Base-by-base conservation (phyloP, 2,888 invertebrate species). In the Tenthredo notha region DNA sequence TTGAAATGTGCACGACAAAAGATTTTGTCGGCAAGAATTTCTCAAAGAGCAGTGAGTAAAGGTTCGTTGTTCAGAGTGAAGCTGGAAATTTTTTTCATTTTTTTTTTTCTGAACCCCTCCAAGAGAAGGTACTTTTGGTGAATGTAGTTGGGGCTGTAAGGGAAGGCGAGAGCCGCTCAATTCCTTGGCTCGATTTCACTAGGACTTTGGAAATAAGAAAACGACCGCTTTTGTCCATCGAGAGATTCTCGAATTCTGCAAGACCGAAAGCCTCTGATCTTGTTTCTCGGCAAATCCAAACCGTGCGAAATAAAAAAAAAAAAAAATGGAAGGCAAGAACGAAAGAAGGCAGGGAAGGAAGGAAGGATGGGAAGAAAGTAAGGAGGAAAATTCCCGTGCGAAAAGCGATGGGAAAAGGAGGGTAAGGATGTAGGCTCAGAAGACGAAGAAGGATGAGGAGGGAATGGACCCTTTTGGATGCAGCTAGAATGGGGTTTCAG, bases 381-480 rank as follows among this genome's bases (percentile, higher is more conserved):
- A 85, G 85, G 70, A 84, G 54, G 72, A 58, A 50, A 77, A 77
- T 47, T 47, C 47, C 12, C 21, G 61, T 10, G 29, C n/a, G 47
- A 7, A 50, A 50, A 77, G 15, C 6, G 21, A 43, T 18, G 29
- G 21, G 25, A 18, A 18, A 54, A 15, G 54, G 50, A 54, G 18
- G 29, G 40, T 29, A 54, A 50, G 54, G 29, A 77, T 25, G 29
- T 77, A 77, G 77, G 77, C 77, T 77, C 50, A 54, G 50, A 9
- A 74, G 74, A 74, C 43, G 43, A 74, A 40, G 50, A 77, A 18
- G 65, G 43, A 80, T 29, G 77, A 83, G 47, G 37, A 67, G 67
- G 65, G 83, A 67, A 83, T 83, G 83, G 83, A 83, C 70, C 83
- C 83, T 67, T 83, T 83, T 33, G 83, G 83, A 83, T 83, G 83